Evolutionary conservation across 2,888 invertebrate genomes (phyloP).

Genomic region (Dryobotodes eremita): DNA sequence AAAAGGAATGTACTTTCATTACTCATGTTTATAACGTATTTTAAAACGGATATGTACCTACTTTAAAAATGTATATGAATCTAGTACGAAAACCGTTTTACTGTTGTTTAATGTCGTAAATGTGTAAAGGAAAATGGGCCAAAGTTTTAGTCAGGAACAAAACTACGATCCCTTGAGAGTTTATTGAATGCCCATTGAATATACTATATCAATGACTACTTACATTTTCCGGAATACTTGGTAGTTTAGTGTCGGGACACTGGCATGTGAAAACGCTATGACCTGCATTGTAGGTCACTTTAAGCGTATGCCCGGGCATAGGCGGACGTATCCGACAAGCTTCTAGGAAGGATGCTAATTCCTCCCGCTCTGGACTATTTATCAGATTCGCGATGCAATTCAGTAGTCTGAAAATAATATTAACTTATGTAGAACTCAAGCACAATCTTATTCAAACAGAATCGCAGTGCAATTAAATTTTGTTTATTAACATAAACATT

Average conservation of each 20-base stretch:
- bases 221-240: conserved; percentile 99
- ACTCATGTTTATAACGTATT: conserved; percentile 11
- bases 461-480: not conserved
- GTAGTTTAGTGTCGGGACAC: conserved; percentile 96
- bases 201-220: conserved; percentile 80
- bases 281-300: conserved; percentile 84
- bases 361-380: conserved; percentile 86
- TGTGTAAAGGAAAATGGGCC: conserved; percentile 2
- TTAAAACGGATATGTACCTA: not conserved
- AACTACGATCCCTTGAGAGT: not conserved
- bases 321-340: conserved; percentile 85
- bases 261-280: conserved; percentile 90
- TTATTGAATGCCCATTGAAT: not conserved
- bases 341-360: conserved; percentile 83
- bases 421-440: not conserved
- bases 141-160: not conserved
- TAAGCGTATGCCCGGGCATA: conserved; percentile 84
- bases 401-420: conserved; percentile 91
- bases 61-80: not conserved
- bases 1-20: not conserved
- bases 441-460: not conserved
- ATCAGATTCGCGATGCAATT: conserved; percentile 95
- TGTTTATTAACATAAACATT: not conserved
- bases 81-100: not conserved
- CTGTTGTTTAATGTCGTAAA: not conserved